phyloP scores from a whole-genome alignment of 2,888 invertebrate species.

The Theodoxus fluviatilis region DNA sequence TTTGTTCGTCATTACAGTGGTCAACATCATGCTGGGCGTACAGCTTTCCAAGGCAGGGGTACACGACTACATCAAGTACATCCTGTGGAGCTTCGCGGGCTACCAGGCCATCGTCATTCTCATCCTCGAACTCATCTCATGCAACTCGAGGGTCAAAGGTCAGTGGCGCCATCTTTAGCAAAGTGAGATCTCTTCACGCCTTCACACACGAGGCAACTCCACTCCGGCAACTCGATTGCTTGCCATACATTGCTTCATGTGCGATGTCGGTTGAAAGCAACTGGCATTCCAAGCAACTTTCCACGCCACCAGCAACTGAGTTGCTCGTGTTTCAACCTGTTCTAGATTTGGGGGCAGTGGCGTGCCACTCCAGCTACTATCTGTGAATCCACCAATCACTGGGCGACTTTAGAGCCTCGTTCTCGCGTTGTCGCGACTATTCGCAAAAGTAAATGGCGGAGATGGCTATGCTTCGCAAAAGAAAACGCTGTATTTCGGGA shows the following conservation, averaged over 20 bases:
- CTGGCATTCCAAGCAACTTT: background rate
- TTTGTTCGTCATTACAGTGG: constrained; percentile 72
- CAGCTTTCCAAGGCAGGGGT: constrained; percentile 83
- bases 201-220: too few relatives aligned
- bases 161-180: too few relatives aligned
- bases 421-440: too few relatives aligned
- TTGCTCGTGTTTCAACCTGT: background rate
- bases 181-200: background rate
- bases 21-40: constrained; percentile 91
- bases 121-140: constrained; percentile 67
- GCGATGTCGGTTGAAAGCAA: background rate
- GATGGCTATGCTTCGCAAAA: too few relatives aligned
- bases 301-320: constrained; percentile 18
- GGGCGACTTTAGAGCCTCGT: too few relatives aligned
- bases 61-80: constrained; percentile 84
- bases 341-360: too few relatives aligned
- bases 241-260: background rate
- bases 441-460: too few relatives aligned
- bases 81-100: constrained; percentile 84
- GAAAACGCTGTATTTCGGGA: too few relatives aligned
- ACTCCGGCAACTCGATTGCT: background rate
- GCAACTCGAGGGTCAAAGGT: constrained; percentile 52
- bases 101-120: constrained; percentile 88
- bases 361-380: too few relatives aligned
- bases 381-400: too few relatives aligned